Evolutionary conservation across 2,113 vertebrate species (phyloP).

Genomic region (Tragelaphus imberbis): DNA sequence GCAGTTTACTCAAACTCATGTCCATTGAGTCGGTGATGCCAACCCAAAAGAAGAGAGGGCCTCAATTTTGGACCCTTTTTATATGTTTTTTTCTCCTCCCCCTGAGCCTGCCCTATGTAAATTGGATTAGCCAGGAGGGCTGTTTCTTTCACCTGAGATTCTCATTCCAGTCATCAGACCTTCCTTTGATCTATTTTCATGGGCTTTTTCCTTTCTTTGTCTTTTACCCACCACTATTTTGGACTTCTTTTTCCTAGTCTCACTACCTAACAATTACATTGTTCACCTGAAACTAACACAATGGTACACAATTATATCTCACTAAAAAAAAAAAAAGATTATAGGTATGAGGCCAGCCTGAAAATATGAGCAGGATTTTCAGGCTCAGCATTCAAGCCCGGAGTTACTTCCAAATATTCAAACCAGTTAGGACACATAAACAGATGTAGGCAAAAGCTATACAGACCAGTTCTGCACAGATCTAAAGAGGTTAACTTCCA

Average conservation of each 20-base stretch:
- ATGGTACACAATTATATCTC: not conserved
- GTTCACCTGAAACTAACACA: not conserved
- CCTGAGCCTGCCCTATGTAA: not conserved
- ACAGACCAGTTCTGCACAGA: not conserved
- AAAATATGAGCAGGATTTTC: not conserved
- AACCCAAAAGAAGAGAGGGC: not conserved
- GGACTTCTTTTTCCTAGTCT: not conserved
- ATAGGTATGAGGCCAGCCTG: not conserved
- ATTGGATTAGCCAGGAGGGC: not conserved
- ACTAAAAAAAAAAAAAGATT: not conserved
- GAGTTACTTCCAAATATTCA: not conserved
- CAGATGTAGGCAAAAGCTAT: not conserved
- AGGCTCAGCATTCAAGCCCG: not conserved
- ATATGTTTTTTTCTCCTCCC: not conserved
- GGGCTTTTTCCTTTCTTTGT: not conserved
- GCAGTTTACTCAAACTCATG: not conserved
- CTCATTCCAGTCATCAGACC: not conserved
- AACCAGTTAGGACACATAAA: not conserved
- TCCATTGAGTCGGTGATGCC: not conserved
- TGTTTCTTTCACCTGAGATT: not conserved
- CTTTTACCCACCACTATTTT: not conserved
- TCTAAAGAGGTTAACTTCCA: not conserved
- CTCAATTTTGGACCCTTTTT: not conserved
- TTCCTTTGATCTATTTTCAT: not conserved
- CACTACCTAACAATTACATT: not conserved